Conservation (phyloP, 2,113 vertebrate species). For the Anoura caudifer region DNA sequence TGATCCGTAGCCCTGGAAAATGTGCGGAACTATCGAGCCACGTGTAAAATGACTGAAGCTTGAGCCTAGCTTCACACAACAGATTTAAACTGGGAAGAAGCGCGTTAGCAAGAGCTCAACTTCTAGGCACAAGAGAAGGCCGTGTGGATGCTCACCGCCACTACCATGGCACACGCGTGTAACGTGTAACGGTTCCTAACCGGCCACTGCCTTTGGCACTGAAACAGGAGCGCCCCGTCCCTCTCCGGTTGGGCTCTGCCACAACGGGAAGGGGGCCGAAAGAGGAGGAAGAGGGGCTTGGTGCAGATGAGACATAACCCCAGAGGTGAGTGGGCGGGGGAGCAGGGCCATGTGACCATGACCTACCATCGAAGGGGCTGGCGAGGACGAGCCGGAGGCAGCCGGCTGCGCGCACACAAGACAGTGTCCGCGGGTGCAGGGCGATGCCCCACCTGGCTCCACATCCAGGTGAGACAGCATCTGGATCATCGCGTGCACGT, state of each 20-base stretch:
- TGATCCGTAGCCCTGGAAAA: constrained; percentile 66
- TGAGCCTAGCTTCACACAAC: constrained; percentile 52
- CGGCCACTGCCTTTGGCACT: not conserved
- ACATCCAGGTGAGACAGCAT: not conserved
- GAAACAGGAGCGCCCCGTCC: not conserved
- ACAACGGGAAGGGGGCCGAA: not conserved
- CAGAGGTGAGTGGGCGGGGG: not conserved
- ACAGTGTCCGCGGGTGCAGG: not conserved
- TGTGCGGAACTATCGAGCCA: constrained; percentile 65
- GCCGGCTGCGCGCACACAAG: not conserved
- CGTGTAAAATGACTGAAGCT: constrained; percentile 65
- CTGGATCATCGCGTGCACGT: not conserved
- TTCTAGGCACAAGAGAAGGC: not conserved
- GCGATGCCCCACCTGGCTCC: not conserved
- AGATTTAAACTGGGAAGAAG: constrained; percentile 29
- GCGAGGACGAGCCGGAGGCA: no score
- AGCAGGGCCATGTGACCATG: not conserved
- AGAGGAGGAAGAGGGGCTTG: fast-evolving
- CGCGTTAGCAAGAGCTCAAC: constrained; percentile 10
- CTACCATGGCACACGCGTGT: not conserved
- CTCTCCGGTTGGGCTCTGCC: not conserved
- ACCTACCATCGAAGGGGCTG: not conserved
- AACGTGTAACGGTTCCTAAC: not conserved
- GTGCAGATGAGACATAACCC: not conserved
- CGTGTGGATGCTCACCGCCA: not conserved